Base-by-base conservation (phyloP, 2,797 vertebrate species). In the Sebastes cheni region DNA sequence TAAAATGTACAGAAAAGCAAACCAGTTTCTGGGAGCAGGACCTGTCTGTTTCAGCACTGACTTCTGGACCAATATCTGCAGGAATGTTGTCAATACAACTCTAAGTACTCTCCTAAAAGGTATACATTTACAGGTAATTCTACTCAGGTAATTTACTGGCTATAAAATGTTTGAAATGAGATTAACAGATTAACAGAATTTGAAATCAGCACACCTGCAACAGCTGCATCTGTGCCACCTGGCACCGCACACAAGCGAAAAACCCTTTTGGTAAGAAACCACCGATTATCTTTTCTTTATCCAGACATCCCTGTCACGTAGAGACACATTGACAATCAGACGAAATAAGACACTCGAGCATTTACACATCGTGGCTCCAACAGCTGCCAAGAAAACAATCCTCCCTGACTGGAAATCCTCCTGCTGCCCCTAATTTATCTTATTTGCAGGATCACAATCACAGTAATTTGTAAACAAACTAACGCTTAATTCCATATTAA, bases 371-470 rank as follows among this genome's bases (percentile, higher is more conserved):
- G 4, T n/a, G 4, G 11, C 67, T 55, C 42, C 5, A 22, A 79
- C 50, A 34, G 23, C 52, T 76, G 65, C 66, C 25, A 81, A 77
- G 69, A 70, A 72, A 62, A 56, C 50, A 71, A 66, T 55, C 42
- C 23, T 22, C 32, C 12, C 20, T 23, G 67, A 46, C 34, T 32
- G 65, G 2, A 60, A 55, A 61, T 58, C 25, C 52, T 25, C 8
- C 58, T 52, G 27, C 22, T 34, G 23, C 23, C 7, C 61, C 46
- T 18, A 18, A 60, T 32, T 76, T 39, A 39, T 71, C 32, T 59
- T 54, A 54, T 61, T 34, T 66, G n/a, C 50, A 55, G 23, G 16
- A 75, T 72, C 13, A 36, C 36, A 59, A 52, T 20, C 22, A 11
- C 18, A 16, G 46, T 29, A 2, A 22, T 50, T 32, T 54, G 56